phyloP scores from a whole-genome alignment of 2,797 vertebrate species.

The Balearica regulorum region DNA sequence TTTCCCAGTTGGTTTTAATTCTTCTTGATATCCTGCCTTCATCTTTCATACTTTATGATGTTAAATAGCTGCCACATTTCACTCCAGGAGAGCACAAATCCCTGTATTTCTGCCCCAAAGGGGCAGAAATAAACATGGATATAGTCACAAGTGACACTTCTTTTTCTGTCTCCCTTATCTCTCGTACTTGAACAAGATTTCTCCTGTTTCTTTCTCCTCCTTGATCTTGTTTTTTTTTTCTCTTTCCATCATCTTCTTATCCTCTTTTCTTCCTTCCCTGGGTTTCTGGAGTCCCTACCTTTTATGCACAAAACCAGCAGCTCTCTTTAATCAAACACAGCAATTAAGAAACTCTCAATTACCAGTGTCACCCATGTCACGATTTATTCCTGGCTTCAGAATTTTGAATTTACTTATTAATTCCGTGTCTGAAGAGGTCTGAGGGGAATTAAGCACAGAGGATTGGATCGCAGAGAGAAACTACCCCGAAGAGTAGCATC shows the following conservation, averaged over 20 bases:
- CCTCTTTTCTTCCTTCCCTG: not conserved
- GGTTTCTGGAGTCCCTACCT: not conserved
- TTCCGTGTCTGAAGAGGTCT: not conserved
- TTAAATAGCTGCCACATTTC: not conserved
- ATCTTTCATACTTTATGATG: not conserved
- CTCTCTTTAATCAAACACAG: slow-evolving; percentile 3
- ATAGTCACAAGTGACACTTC: not conserved
- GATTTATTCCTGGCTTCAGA: not conserved
- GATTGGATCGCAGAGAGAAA: not conserved
- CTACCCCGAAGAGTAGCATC: not conserved
- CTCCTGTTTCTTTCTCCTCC: not conserved
- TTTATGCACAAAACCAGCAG: not conserved
- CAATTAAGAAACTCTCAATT: slow-evolving; percentile 18
- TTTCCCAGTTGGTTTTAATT: not conserved
- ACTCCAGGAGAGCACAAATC: not conserved
- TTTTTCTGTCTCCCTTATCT: not conserved
- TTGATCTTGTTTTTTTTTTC: not conserved
- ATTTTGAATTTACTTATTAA: not conserved
- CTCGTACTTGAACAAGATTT: not conserved
- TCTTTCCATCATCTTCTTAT: not conserved
- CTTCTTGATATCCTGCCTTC: not conserved
- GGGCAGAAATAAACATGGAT: not conserved
- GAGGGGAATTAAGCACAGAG: not conserved
- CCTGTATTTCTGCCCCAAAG: not conserved
- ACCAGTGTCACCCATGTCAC: not conserved